A percentile compares a stretch with the other conserved stretches of the same genome.
phyloP scores from a whole-genome alignment of 2,797 vertebrate genomes.

The Spinibarbus caldwelli region DNA sequence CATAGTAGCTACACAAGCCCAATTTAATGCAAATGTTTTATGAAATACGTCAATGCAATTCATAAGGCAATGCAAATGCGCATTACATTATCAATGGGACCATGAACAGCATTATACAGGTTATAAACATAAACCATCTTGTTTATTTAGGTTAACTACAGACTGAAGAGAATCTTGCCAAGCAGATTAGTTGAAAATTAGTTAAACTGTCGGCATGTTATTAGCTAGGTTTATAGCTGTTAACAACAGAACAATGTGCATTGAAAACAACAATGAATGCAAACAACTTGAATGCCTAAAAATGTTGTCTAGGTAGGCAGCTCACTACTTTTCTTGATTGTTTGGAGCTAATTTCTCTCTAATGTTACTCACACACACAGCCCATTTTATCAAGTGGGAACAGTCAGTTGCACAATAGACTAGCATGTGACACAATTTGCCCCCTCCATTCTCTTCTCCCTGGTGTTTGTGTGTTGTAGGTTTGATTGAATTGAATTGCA shows the following conservation, averaged over 20 bases:
- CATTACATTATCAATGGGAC: background rate
- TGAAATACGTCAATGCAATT: background rate
- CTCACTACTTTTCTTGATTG: background rate
- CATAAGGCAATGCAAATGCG: background rate
- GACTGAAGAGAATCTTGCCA: background rate
- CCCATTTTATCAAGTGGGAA: slow-evolving; percentile 28
- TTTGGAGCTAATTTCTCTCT: slow-evolving; percentile 66
- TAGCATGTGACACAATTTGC: slow-evolving; percentile 61
- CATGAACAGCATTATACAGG: no score
- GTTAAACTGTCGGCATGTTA: background rate
- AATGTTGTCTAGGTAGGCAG: background rate
- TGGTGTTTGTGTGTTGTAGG: slow-evolving; percentile 45
- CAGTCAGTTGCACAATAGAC: slow-evolving; percentile 70
- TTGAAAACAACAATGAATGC: background rate
- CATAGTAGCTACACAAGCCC: slow-evolving; percentile 5
- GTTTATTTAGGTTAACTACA: background rate
- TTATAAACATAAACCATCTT: background rate
- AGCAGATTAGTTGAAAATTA: background rate
- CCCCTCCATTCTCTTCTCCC: background rate
- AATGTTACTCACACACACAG: slow-evolving; percentile 51
- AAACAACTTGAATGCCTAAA: background rate
- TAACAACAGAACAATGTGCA: background rate
- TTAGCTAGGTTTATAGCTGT: background rate
- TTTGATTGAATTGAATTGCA: slow-evolving; percentile 75
- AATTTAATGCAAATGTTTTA: slow-evolving; percentile 35